These are phyloP conservation scores for Apamea sordens DNA, from an alignment of 2,888 invertebrate species.

Conservation along the genomic window DNA sequence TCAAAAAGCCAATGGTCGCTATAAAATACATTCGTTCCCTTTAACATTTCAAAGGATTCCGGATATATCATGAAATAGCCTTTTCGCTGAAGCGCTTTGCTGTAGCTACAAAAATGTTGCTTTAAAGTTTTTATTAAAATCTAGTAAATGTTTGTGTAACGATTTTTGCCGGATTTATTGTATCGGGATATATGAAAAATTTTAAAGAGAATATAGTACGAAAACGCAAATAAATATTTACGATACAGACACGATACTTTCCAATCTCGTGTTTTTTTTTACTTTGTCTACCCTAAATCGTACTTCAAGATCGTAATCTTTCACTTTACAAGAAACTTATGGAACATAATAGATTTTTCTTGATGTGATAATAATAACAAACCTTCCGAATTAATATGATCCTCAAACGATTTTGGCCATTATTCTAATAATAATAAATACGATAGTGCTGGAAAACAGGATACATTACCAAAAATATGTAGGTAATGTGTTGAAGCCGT, in stretches of 20 bases:
- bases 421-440: neutral
- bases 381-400: neutral
- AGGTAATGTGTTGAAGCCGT: neutral
- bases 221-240: neutral
- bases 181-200: neutral
- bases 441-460: neutral
- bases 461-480: neutral
- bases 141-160: neutral
- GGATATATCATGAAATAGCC: neutral
- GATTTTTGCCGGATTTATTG: neutral
- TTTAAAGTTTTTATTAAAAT: neutral
- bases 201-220: neutral
- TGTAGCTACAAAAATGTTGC: neutral
- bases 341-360: conserved; percentile 36
- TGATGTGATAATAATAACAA: conserved; percentile 24
- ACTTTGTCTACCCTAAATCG: conserved; percentile 2
- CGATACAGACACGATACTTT: neutral
- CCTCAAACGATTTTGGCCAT: neutral
- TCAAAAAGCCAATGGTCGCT: neutral
- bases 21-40: neutral
- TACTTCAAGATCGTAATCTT: conserved; percentile 5
- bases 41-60: conserved; percentile 19
- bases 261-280: neutral
- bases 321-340: conserved; percentile 14
- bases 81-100: neutral